Conservation (phyloP, 2,888 invertebrate species). For the Ectemnius lituratus region DNA sequence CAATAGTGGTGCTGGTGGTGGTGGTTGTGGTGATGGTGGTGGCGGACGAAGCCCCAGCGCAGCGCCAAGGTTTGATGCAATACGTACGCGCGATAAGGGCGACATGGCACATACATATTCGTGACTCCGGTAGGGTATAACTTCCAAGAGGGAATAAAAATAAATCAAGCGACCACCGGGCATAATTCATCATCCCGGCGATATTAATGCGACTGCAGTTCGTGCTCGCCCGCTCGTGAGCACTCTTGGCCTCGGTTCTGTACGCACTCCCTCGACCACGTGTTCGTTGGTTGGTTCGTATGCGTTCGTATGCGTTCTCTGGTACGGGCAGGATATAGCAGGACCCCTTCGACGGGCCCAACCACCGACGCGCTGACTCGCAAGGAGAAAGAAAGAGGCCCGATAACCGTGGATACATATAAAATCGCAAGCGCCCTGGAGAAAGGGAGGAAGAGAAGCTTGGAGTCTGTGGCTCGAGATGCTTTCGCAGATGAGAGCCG, state of each 20-base stretch:
- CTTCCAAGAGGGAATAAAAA: conserved; percentile 55
- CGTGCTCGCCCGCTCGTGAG: conserved; percentile 37
- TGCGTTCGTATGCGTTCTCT: conserved; percentile 29
- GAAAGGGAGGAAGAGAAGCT: conserved; percentile 4
- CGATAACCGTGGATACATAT: conserved; percentile 8
- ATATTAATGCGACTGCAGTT: conserved; percentile 69
- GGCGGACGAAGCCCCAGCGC: conserved; percentile 28
- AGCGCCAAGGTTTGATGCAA: conserved; percentile 34
- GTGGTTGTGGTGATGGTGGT: background rate
- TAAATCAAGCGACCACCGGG: conserved; percentile 49
- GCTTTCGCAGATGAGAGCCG: conserved; percentile 63
- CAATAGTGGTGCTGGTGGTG: too few species aligned
- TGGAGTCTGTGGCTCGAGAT: conserved; percentile 45
- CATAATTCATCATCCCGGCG: conserved; percentile 69
- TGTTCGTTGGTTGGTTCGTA: conserved; percentile 13
- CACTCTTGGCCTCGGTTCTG: conserved; percentile 33
- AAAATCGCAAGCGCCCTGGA: background rate
- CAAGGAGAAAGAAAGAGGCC: conserved; percentile 2
- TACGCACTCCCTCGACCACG: conserved; percentile 10
- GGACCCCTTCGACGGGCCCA: conserved; percentile 20
- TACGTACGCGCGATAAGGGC: conserved; percentile 47
- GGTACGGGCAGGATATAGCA: conserved; percentile 29
- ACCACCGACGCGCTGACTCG: conserved; percentile 9
- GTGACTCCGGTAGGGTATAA: conserved; percentile 35
- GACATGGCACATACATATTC: conserved; percentile 42